A percentile compares a stretch with the other conserved stretches of the same genome.
Conservation (phyloP, 2,113 vertebrate genomes). For the Gobiocypris rarus region DNA sequence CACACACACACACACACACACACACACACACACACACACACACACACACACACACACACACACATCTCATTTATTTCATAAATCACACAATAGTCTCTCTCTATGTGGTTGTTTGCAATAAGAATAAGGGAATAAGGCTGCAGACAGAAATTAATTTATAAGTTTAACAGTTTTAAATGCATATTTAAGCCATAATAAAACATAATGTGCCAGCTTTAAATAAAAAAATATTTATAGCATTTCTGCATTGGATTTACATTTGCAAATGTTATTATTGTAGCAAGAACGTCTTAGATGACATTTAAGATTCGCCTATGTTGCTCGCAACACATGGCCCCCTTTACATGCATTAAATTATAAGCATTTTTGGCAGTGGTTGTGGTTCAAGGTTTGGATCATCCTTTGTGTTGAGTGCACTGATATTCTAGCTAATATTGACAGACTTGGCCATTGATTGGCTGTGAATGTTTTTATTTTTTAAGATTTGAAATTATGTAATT, state of each 20-base stretch:
- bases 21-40: background rate
- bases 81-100: too few relatives aligned
- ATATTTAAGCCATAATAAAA: constrained; percentile 13
- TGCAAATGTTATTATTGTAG: background rate
- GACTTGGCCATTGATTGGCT: constrained; percentile 55
- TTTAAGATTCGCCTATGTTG: constrained; percentile 16
- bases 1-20: background rate
- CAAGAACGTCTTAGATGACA: constrained; percentile 6
- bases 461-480: constrained; percentile 36
- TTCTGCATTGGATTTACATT: background rate
- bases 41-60: too few relatives aligned
- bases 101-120: constrained; percentile 4
- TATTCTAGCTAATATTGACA: constrained; percentile 40
- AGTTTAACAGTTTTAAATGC: background rate
- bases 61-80: too few relatives aligned
- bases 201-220: background rate
- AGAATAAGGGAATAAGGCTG: background rate
- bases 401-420: background rate
- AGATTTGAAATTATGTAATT: constrained; percentile 64
- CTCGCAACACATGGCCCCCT: background rate
- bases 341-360: constrained; percentile 23
- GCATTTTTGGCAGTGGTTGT: background rate
- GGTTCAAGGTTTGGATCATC: background rate
- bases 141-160: background rate
- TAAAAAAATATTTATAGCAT: background rate